These are phyloP conservation scores for Lathamus discolor DNA, from an alignment of 2,113 vertebrate genomes.

Conservation along the genomic window DNA sequence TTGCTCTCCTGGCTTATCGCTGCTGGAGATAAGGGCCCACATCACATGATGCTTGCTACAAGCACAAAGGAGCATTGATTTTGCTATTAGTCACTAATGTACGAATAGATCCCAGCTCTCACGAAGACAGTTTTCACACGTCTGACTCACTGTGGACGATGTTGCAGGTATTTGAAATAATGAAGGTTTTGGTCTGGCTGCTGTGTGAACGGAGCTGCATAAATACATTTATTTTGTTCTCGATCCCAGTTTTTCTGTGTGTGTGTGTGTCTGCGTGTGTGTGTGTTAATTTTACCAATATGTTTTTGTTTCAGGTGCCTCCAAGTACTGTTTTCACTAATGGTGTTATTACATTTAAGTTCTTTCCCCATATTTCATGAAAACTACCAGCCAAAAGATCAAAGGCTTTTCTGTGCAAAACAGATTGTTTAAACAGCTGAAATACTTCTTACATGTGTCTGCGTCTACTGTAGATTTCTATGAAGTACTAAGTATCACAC, in stretches of 20 bases:
- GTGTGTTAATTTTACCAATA: slow-evolving; percentile 18
- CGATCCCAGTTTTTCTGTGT: neutral
- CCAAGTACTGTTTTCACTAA: slow-evolving; percentile 49
- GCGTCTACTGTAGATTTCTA: slow-evolving; percentile 46
- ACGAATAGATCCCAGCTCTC: neutral
- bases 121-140: slow-evolving; percentile 21
- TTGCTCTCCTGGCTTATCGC: neutral
- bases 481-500: slow-evolving; percentile 54
- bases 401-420: slow-evolving; percentile 68
- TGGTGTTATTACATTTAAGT: slow-evolving; percentile 65
- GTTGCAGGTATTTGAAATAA: slow-evolving; percentile 36
- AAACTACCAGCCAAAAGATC: slow-evolving; percentile 69
- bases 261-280: neutral
- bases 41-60: neutral
- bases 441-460: slow-evolving; percentile 48
- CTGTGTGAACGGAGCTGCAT: neutral
- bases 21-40: neutral
- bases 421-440: slow-evolving; percentile 69
- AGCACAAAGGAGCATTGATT: neutral
- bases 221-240: slow-evolving; percentile 56
- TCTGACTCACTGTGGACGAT: neutral
- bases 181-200: slow-evolving; percentile 21
- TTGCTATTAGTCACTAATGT: slow-evolving; percentile 11
- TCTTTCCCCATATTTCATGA: slow-evolving; percentile 73
- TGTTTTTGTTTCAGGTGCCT: slow-evolving; percentile 49